A percentile compares a stretch with the other conserved stretches of the same genome.
Conservation (phyloP, 2,797 vertebrate species). For the Amblyraja radiata region DNA sequence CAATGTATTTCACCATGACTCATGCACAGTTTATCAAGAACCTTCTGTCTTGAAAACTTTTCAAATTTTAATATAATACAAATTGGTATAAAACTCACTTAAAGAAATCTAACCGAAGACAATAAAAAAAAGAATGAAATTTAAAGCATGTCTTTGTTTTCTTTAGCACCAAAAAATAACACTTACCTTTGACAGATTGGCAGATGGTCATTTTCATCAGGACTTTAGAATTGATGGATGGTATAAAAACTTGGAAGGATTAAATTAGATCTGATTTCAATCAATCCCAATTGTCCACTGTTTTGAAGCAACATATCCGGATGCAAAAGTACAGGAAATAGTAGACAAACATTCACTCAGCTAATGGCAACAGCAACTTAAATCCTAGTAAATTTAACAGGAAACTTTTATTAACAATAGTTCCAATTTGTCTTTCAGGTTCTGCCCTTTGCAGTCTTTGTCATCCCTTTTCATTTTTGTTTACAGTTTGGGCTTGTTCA, state of each 20-base stretch:
- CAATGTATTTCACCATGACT: background rate
- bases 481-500: background rate
- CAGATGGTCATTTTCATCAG: background rate
- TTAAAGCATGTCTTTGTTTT: background rate
- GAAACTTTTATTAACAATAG: background rate
- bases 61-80: background rate
- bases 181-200: background rate
- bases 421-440: background rate
- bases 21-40: background rate
- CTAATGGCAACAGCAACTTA: background rate
- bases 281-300: background rate
- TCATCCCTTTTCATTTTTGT: background rate
- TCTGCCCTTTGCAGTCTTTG: background rate
- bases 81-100: background rate
- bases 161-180: background rate
- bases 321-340: background rate
- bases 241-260: background rate
- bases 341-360: background rate
- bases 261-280: background rate
- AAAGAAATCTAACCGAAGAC: background rate
- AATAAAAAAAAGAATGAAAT: background rate
- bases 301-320: background rate
- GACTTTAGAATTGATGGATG: background rate
- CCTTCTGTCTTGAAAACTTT: background rate
- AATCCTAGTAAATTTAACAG: background rate